Evolutionary conservation across 2,113 vertebrate species (phyloP).

Genomic region (Xiphophorus hellerii): DNA sequence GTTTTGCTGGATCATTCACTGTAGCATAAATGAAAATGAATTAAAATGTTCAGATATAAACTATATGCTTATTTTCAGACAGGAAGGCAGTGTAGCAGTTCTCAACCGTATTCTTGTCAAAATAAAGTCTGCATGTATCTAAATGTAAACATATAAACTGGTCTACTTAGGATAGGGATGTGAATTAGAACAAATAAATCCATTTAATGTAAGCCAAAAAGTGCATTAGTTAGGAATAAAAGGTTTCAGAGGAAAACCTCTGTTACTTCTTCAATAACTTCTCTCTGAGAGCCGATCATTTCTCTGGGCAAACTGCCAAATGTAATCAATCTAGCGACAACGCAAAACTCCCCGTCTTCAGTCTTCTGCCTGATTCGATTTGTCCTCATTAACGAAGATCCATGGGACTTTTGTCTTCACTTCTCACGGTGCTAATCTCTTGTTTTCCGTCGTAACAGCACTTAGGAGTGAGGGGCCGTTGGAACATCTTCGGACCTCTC

Average conservation of each 20-base stretch:
- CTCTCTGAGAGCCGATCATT: constrained; percentile 44
- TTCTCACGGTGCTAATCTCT: constrained; percentile 12
- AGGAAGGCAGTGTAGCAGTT: not conserved
- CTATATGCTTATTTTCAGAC: not conserved
- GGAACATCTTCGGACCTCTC: not conserved
- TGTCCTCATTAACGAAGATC: constrained; percentile 54
- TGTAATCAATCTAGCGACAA: constrained; percentile 54
- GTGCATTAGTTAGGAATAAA: constrained; percentile 5
- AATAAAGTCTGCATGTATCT: not conserved
- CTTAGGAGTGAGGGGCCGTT: not conserved
- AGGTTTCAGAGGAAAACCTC: constrained; percentile 22
- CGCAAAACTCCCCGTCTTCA: constrained; percentile 17
- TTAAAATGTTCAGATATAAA: not conserved
- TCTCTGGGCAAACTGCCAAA: constrained; percentile 29
- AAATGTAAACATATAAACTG: not conserved
- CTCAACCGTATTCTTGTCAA: not conserved
- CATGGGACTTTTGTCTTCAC: constrained; percentile 23
- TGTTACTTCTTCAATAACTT: constrained; percentile 11
- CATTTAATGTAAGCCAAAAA: not conserved
- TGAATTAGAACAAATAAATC: constrained; percentile 3
- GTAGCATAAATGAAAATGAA: too few species aligned
- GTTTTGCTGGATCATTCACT: too few species aligned
- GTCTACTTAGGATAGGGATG: not conserved
- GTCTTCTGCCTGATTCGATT: constrained; percentile 48
- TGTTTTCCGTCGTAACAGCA: constrained; percentile 14